Percentiles rank a stretch among this genome's conserved stretches.
Evolutionary conservation across 1,140 invertebrate genomes (phyloP).

Genomic region (Tetragnatha versicolor): DNA sequence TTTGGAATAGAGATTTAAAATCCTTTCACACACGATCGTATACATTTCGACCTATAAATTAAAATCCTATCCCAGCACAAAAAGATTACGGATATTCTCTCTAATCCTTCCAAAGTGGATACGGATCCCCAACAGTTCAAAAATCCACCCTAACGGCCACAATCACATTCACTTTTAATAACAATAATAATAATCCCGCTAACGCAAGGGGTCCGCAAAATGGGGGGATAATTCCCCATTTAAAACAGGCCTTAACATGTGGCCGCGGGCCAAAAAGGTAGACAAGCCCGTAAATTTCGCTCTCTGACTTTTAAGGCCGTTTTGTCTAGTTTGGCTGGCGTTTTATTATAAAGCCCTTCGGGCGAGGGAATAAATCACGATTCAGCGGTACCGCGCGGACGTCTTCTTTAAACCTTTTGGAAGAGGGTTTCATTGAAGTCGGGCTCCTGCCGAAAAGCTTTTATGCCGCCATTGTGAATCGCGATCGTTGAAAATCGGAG

Average conservation of each 20-base stretch:
- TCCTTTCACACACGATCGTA: too few relatives aligned
- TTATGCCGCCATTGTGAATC: neutral
- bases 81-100: too few relatives aligned
- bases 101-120: too few relatives aligned
- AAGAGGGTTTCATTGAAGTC: too few relatives aligned
- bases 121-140: too few relatives aligned
- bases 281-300: slow-evolving; percentile 30
- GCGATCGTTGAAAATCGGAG: neutral
- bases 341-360: slow-evolving; percentile 15
- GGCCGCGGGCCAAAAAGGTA: slow-evolving; percentile 34
- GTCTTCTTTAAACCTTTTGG: slow-evolving; percentile 25
- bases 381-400: neutral
- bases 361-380: slow-evolving; percentile 8
- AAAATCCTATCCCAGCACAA: too few relatives aligned
- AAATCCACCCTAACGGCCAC: too few relatives aligned
- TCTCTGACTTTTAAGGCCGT: slow-evolving; percentile 3
- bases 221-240: neutral
- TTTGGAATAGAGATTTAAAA: too few relatives aligned
- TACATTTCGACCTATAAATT: too few relatives aligned
- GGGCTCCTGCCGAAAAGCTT: neutral
- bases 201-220: too few relatives aligned
- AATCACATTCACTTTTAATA: too few relatives aligned
- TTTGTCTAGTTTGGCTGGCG: slow-evolving; percentile 22
- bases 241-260: slow-evolving; percentile 9
- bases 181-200: too few relatives aligned